Conservation (phyloP, 1,140 invertebrate species). For the Drosophila willistoni region DNA sequence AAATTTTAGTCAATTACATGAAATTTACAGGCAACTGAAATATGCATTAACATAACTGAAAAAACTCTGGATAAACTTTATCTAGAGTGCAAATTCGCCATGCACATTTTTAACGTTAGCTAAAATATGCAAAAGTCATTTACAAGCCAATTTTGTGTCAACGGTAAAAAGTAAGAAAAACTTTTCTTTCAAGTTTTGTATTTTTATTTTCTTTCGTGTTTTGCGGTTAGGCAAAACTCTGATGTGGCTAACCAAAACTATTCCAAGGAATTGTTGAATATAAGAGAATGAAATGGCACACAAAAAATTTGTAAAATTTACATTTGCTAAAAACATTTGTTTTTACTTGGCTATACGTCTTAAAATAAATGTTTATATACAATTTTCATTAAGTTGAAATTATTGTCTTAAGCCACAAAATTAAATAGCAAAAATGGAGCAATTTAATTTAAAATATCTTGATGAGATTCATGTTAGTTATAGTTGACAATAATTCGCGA, state of each 20-base stretch:
- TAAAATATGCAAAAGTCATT: slow-evolving; percentile 60
- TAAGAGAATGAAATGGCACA: slow-evolving; percentile 14
- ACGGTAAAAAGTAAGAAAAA: slow-evolving; percentile 34
- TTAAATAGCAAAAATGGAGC: slow-evolving; percentile 4
- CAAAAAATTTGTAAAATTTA: slow-evolving; percentile 12
- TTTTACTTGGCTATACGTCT: slow-evolving; percentile 1
- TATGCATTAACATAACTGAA: slow-evolving; percentile 38
- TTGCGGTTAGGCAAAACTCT: slow-evolving; percentile 6
- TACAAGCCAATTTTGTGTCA: slow-evolving; percentile 47
- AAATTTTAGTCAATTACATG: slow-evolving; percentile 14
- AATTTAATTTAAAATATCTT: slow-evolving; percentile 18
- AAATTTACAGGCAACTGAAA: slow-evolving; percentile 31
- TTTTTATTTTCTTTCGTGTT: background rate
- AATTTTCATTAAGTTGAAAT: slow-evolving; percentile 10
- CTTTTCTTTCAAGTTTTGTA: slow-evolving; percentile 8
- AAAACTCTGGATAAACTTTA: slow-evolving; percentile 13
- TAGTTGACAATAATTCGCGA: slow-evolving; percentile 41
- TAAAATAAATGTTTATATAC: background rate
- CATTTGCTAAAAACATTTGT: background rate
- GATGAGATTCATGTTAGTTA: slow-evolving; percentile 27
- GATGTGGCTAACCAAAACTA: slow-evolving; percentile 15
- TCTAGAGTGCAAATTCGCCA: slow-evolving; percentile 36
- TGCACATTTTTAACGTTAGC: slow-evolving; percentile 29
- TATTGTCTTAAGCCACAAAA: background rate
- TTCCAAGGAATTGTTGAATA: background rate